Evolutionary conservation across 2,113 vertebrate genomes (phyloP), one percentile per base, ranked within the genome.

Genomic region (Brachirus orientalis): DNA sequence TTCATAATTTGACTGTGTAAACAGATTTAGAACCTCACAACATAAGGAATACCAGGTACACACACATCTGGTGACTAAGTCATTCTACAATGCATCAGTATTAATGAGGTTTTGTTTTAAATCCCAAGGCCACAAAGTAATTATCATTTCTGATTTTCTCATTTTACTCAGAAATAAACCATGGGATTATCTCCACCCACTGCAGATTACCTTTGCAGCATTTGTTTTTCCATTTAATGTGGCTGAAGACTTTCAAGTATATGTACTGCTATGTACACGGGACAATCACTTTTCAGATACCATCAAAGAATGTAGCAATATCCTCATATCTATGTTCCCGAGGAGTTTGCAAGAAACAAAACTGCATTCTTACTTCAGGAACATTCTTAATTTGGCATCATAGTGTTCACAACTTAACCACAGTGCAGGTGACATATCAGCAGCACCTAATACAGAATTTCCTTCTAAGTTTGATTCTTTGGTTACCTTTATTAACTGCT

Each of bases 331-430:
- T 45, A 74, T 63, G 13, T 77, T 84, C 63, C 76, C 45, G n/a
- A 62, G 71, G 72, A 75, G 56, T 35, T 82, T 83, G 86, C 46
- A 72, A 80, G 82, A 83, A 79, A 74, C 46, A 61, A 77, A 81
- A 88, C 83, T 62, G 33, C 73, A 84, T 90, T 90, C 75, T 54
- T 87, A 69, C 55, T 48, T 72, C n/a, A 17, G 66, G 28, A 71
- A 38, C 63, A 59, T 52, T 69, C 77, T 53, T 59, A 54, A 68
- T 70, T 38, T 36, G 57, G 50, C 46, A 63, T 61, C 17, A 4
- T 10, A 10, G 6, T 60, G 63, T 17, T 36, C 44, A 80, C 36
- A 66, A 17, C 14, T 67, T 53, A 58, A 19, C n/a, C 4, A 13
- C 17, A 50, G 35, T 44, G 35, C 45, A 61, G 41, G 20, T 37